Percentiles rank a stretch among this genome's conserved stretches.
phyloP scores from a whole-genome alignment of 2,888 invertebrate genomes.

The Caenorhabditis macrosperma region DNA sequence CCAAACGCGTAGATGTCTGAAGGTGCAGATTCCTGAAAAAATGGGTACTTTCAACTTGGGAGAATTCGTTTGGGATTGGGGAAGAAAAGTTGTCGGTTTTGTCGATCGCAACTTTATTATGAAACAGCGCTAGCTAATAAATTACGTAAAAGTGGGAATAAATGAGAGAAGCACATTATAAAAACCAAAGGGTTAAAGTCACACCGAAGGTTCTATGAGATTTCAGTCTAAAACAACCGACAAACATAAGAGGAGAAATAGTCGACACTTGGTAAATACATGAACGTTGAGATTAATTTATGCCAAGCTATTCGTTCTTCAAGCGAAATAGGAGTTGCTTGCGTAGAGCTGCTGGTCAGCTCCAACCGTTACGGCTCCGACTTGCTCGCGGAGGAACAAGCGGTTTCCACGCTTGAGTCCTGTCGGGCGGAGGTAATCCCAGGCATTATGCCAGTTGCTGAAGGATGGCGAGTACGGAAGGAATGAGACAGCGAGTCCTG shows the following conservation, averaged over 20 bases:
- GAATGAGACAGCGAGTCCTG: slow-evolving; percentile 86
- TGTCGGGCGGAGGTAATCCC: slow-evolving; percentile 85
- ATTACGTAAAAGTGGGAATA: slow-evolving; percentile 7
- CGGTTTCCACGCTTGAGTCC: slow-evolving; percentile 75
- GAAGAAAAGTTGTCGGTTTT: too few species aligned
- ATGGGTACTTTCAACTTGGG: too few species aligned
- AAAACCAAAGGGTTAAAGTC: not conserved
- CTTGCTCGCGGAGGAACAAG: slow-evolving; percentile 77
- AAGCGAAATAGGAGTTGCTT: slow-evolving; percentile 76
- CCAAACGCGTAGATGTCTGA: too few species aligned
- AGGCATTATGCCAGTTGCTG: slow-evolving; percentile 89
- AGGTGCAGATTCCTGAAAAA: too few species aligned
- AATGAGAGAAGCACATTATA: not conserved
- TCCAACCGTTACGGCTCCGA: slow-evolving; percentile 77
- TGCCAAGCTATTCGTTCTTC: slow-evolving; percentile 3
- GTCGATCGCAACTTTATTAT: slow-evolving; percentile 3
- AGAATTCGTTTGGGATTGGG: too few species aligned
- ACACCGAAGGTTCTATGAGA: slow-evolving; percentile 35
- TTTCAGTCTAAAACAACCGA: slow-evolving; percentile 45
- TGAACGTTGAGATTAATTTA: not conserved
- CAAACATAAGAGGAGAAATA: slow-evolving; percentile 10
- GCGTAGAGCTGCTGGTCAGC: slow-evolving; percentile 76
- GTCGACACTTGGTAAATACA: slow-evolving; percentile 40
- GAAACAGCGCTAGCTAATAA: slow-evolving; percentile 33
- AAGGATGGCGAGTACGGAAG: slow-evolving; percentile 91